phyloP scores from a whole-genome alignment of 2,888 invertebrate genomes.

The Heliconius aoede region DNA sequence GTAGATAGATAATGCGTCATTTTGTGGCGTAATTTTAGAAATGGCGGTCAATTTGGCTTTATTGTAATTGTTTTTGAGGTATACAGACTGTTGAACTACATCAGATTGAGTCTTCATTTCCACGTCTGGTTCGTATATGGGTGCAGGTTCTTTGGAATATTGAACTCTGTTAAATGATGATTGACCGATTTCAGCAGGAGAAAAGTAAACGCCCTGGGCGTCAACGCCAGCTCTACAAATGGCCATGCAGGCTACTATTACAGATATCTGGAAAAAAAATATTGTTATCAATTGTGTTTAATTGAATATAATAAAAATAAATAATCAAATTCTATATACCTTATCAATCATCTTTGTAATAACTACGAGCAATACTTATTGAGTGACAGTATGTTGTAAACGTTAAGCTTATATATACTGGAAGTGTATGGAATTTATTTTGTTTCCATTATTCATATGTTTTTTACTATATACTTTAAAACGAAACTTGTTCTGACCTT shows the following conservation, averaged over 20 bases:
- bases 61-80: neutral
- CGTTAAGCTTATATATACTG: slow-evolving; percentile 61
- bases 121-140: slow-evolving; percentile 37
- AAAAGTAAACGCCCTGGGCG: slow-evolving; percentile 49
- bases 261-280: slow-evolving; percentile 54
- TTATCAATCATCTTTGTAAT: slow-evolving; percentile 55
- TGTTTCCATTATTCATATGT: slow-evolving; percentile 46
- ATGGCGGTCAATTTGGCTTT: neutral
- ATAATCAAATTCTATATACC: slow-evolving; percentile 50
- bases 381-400: slow-evolving; percentile 57
- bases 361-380: slow-evolving; percentile 46
- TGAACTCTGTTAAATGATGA: slow-evolving; percentile 11
- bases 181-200: slow-evolving; percentile 38
- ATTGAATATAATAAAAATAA: neutral
- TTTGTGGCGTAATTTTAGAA: neutral
- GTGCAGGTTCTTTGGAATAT: slow-evolving; percentile 37
- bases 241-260: slow-evolving; percentile 52
- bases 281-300: neutral
- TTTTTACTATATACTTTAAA: slow-evolving; percentile 46
- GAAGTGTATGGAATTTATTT: slow-evolving; percentile 51
- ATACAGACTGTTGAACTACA: neutral
- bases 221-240: slow-evolving; percentile 52
- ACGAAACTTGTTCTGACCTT: slow-evolving; percentile 64
- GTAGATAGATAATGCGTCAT: neutral
- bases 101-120: neutral